Conservation (phyloP, 1,140 invertebrate species). For the Drosophila truncata region DNA sequence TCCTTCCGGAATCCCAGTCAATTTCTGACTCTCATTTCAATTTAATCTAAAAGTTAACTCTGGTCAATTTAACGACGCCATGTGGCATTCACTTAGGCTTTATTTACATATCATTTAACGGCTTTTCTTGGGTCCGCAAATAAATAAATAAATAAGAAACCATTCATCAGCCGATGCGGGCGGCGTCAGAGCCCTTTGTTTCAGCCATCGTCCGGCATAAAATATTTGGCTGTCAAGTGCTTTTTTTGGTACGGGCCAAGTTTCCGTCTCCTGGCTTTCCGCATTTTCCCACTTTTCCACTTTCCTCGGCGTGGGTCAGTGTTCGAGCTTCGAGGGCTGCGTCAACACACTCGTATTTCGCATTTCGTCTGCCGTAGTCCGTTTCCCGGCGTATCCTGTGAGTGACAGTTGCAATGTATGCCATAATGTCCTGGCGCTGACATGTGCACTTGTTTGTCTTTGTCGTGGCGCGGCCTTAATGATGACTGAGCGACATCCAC, state of each 20-base stretch:
- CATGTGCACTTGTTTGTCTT: conserved; percentile 81
- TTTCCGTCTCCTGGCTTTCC: conserved; percentile 16
- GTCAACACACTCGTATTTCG: conserved; percentile 56
- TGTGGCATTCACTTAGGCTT: conserved; percentile 63
- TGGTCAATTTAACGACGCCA: conserved; percentile 73
- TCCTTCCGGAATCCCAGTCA: not conserved
- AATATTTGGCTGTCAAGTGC: conserved; percentile 77
- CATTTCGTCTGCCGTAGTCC: not conserved
- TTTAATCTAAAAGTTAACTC: conserved; percentile 70
- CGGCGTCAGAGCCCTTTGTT: conserved; percentile 58
- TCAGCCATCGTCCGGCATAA: conserved; percentile 65
- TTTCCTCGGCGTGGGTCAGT: conserved; percentile 22
- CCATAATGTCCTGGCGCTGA: conserved; percentile 79
- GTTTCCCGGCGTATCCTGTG: conserved; percentile 52
- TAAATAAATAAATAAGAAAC: conserved; percentile 75
- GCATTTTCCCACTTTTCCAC: conserved; percentile 3
- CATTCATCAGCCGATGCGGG: conserved; percentile 66
- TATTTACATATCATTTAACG: conserved; percentile 84
- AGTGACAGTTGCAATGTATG: conserved; percentile 82
- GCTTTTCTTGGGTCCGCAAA: conserved; percentile 20
- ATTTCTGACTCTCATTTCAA: conserved; percentile 54
- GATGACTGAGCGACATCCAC: conserved; percentile 81
- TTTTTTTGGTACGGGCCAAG: conserved; percentile 52
- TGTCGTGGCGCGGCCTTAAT: conserved; percentile 74
- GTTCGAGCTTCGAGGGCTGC: conserved; percentile 78